Evolutionary conservation across 2,113 vertebrate species (phyloP).

Genomic region (pig (Sus scrofa)): DNA sequence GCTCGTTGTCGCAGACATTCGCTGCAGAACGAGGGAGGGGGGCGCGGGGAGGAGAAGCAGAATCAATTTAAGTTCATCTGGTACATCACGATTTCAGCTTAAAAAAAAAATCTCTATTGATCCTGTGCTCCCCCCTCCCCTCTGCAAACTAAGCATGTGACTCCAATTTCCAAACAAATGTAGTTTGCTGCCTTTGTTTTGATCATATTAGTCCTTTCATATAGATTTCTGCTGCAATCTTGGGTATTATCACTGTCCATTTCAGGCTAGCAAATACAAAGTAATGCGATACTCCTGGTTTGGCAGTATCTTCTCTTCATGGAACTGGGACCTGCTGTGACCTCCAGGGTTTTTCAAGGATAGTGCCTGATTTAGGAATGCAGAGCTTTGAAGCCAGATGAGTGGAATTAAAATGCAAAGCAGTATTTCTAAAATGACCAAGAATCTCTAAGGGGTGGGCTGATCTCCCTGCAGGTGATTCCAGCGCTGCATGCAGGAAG

Average conservation of each 20-base stretch:
- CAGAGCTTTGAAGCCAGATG: conserved; percentile 56
- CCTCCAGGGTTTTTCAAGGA: conserved; percentile 65
- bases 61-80: conserved; percentile 66
- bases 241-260: conserved; percentile 11
- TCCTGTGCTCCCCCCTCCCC: not conserved
- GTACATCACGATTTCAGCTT: conserved; percentile 53
- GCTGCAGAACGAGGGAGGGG: conserved; percentile 88
- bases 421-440: conserved; percentile 59
- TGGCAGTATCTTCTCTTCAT: conserved; percentile 31
- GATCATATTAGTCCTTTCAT: conserved; percentile 10
- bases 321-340: conserved; percentile 42
- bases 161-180: conserved; percentile 60
- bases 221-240: not conserved
- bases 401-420: conserved; percentile 75
- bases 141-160: not conserved
- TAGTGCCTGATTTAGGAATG: conserved; percentile 41
- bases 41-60: conserved; percentile 69
- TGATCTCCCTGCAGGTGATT: not conserved
- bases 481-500: conserved; percentile 20
- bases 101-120: not conserved
- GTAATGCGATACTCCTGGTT: not conserved
- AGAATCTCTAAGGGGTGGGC: conserved; percentile 21
- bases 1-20: conserved; percentile 97
- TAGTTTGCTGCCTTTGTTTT: conserved; percentile 29
- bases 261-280: not conserved